Evolutionary conservation across 2,797 vertebrate genomes (phyloP).

Genomic region (Rhodeus uyekii): DNA sequence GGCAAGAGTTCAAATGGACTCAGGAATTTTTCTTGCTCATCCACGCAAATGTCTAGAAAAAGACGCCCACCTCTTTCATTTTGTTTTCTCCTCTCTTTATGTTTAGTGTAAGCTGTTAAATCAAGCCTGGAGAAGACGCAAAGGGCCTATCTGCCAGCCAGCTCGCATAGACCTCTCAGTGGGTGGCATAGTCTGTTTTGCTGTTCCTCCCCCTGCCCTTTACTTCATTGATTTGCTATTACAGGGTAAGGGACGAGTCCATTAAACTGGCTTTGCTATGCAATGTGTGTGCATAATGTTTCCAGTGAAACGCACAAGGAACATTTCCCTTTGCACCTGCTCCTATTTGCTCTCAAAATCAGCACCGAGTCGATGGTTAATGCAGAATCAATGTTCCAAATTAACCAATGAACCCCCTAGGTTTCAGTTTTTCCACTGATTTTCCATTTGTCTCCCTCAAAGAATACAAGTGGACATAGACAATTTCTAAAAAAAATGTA

Average conservation of each 20-base stretch:
- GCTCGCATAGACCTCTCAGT: conserved; percentile 51
- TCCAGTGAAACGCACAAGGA: conserved; percentile 54
- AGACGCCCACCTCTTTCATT: conserved; percentile 19
- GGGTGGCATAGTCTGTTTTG: conserved; percentile 55
- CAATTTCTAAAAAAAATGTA: conserved; percentile 2
- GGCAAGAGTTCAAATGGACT: conserved; percentile 73
- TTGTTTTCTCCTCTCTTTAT: conserved; percentile 10
- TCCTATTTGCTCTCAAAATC: conserved; percentile 69
- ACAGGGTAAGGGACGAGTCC: conserved; percentile 75
- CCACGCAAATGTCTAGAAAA: conserved; percentile 1
- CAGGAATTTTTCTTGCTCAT: not conserved
- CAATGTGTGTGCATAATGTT: conserved; percentile 71
- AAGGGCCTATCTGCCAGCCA: conserved; percentile 43
- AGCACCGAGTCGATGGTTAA: conserved; percentile 72
- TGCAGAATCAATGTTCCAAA: conserved; percentile 80
- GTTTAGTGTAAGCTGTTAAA: conserved; percentile 12
- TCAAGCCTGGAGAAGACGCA: conserved; percentile 32
- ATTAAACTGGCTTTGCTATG: conserved; percentile 74
- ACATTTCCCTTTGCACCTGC: conserved; percentile 70
- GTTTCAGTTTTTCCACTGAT: conserved; percentile 58
- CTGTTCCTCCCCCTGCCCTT: conserved; percentile 72
- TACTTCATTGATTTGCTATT: conserved; percentile 82
- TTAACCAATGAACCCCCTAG: conserved; percentile 71
- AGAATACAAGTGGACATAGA: conserved; percentile 40
- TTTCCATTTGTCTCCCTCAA: conserved; percentile 17